Conservation (phyloP, 2,113 vertebrate species). For the Rissa tridactyla region DNA sequence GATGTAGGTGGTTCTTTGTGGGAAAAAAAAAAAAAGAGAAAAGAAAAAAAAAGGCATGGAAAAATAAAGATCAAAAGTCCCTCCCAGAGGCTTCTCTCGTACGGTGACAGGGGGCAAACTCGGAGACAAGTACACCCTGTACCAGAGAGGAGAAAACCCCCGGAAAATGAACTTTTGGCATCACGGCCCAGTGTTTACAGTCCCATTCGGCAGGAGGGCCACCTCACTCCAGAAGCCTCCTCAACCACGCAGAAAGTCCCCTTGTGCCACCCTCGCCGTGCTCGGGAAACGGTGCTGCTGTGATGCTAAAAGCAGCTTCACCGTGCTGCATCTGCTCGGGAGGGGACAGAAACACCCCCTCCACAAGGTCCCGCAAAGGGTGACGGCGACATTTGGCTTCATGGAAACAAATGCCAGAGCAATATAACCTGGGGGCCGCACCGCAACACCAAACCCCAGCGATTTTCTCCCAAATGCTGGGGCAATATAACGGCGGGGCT, state of each 20-base stretch:
- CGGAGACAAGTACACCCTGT: neutral
- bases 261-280: fast-evolving
- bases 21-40: neutral
- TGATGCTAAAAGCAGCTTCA: neutral
- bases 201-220: neutral
- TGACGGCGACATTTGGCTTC: neutral
- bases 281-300: neutral
- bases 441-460: neutral
- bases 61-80: constrained; percentile 44
- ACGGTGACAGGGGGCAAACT: neutral
- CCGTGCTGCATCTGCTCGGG: neutral
- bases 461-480: neutral
- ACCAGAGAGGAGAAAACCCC: neutral
- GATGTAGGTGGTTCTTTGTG: constrained; percentile 63
- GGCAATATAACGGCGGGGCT: neutral
- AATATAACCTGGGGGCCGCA: neutral
- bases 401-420: neutral
- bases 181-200: neutral
- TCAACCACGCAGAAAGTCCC: neutral
- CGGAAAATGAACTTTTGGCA: neutral
- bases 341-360: neutral
- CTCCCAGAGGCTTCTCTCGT: neutral
- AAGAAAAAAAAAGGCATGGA: constrained; percentile 18
- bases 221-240: neutral
- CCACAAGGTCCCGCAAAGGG: neutral